phyloP scores from a whole-genome alignment of 2,888 invertebrate genomes.

The Torymus texanus region DNA sequence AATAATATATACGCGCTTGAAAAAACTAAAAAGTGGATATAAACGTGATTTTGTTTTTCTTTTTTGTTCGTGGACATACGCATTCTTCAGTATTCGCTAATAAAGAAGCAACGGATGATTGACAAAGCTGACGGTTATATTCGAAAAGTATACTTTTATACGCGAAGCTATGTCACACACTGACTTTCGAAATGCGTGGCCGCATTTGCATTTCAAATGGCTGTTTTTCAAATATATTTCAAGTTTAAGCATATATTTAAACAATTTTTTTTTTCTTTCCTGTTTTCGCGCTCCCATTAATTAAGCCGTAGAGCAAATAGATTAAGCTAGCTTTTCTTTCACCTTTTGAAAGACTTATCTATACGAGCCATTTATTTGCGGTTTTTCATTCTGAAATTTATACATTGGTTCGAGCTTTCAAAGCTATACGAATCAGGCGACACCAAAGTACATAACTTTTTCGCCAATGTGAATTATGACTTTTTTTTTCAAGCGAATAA shows the following conservation, averaged over 20 bases:
- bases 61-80: no score
- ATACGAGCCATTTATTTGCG: no score
- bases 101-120: background rate
- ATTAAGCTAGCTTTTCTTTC: background rate
- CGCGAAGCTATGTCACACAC: no score
- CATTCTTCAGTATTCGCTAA: background rate
- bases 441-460: no score
- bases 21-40: constrained; percentile 27
- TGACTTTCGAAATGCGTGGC: no score
- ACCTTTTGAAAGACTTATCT: no score
- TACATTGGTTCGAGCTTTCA: no score
- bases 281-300: background rate
- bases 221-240: background rate
- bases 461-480: constrained; percentile 5
- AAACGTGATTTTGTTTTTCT: background rate
- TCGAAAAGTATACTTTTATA: no score
- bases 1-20: constrained; percentile 47
- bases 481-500: background rate
- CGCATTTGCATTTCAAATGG: no score
- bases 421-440: no score
- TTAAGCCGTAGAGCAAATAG: background rate
- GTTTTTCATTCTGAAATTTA: no score
- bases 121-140: background rate
- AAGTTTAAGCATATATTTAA: background rate
- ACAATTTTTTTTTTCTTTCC: background rate